Evolutionary conservation across 2,888 invertebrate species (phyloP), one percentile per base, ranked within the genome.

Genomic region (Ditula angustiorana): DNA sequence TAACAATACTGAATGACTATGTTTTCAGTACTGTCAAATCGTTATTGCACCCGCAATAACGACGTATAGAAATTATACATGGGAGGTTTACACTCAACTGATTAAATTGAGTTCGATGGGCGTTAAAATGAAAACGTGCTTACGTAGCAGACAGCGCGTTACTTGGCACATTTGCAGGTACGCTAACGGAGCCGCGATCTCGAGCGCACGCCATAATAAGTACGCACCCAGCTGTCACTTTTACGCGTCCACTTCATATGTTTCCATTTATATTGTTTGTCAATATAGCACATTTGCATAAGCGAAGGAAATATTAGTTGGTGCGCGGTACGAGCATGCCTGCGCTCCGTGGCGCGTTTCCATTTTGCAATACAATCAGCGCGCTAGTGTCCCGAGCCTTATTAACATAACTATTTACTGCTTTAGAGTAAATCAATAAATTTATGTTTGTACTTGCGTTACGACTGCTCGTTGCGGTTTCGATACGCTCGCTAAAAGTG

Each of bases 341-440:
- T 72, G 71, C 74, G 76, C 72, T 73, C 71, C 72, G 75, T 70
- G 68, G 79, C 79, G 82, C 78, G 85, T 83, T 86, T 87, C 82
- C 82, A 88, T 89, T 88, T 90, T 86, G 89, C 87, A 90, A 85
- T 82, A 84, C 83, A 87, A 87, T 86, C 83, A 82, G 78, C 78
- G 58, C 58, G 78, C 78, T 80, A 63, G 82, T 80, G 81, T 73
- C 75, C 71, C 63, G 74, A 80, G 77, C 82, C 86, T 85, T 81
- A 88, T 89, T 88, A 87, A 78, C 86, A 87, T 85, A 87, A 84
- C 79, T 85, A 87, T 88, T 87, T 86, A 87, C 82, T 81, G 81
- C 78, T 80, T 76, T 79, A 76, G 78, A 80, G 85, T 87, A 88
- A 88, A 88, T 87, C 82, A 87, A 85, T 81, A 83, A 82, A 82